Conservation (phyloP, 2,888 invertebrate species). For the Mesoligia furuncula region DNA sequence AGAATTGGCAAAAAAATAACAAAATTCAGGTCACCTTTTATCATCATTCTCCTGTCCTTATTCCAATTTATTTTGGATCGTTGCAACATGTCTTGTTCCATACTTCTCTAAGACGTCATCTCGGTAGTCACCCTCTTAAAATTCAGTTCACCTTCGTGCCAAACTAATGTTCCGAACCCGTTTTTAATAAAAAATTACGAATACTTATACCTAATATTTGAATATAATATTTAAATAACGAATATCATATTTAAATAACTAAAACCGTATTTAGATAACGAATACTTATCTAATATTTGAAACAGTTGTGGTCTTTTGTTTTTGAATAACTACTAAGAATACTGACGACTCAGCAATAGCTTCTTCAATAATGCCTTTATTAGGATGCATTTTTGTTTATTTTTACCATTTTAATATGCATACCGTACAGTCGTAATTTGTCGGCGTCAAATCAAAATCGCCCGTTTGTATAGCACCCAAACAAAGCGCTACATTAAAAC, state of each 20-base stretch:
- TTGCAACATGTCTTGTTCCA: neutral
- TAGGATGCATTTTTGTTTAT: neutral
- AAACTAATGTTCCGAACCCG: neutral
- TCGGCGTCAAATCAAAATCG: neutral
- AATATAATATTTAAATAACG: neutral
- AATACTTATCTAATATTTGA: neutral
- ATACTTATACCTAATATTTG: neutral
- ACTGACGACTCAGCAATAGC: neutral
- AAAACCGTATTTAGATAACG: neutral
- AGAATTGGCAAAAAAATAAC: neutral
- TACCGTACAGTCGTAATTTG: neutral
- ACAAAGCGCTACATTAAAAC: conserved; percentile 43
- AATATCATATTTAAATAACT: no score
- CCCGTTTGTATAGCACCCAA: neutral
- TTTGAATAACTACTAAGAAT: neutral
- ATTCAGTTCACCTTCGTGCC: neutral
- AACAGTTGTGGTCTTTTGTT: neutral
- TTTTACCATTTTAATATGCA: neutral
- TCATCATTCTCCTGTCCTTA: neutral
- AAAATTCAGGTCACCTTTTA: neutral
- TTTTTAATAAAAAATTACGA: neutral
- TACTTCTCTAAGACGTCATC: neutral
- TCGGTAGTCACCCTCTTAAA: neutral
- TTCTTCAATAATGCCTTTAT: no score
- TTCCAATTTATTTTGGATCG: fast-evolving